These are phyloP conservation scores for Tetragonisca angustula DNA, from an alignment of 2,888 invertebrate species.

Conservation along the genomic window DNA sequence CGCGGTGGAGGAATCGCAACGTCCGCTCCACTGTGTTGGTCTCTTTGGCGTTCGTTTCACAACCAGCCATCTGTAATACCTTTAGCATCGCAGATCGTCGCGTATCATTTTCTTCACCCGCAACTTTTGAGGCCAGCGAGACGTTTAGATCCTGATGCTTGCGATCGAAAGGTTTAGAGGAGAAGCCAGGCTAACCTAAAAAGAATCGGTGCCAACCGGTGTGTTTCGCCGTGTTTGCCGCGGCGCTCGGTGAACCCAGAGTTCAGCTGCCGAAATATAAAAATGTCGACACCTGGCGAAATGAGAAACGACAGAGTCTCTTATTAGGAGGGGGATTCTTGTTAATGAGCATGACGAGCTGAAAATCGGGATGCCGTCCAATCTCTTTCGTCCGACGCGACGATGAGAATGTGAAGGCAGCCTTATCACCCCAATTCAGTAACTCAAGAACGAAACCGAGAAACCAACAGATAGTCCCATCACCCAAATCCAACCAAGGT, in stretches of 20 bases:
- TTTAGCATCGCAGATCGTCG: constrained; percentile 17
- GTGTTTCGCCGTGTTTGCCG: constrained; percentile 36
- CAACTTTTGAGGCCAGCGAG: not conserved
- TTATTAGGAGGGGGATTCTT: not conserved
- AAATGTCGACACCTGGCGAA: not conserved
- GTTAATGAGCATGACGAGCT: not conserved
- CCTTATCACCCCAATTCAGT: too few species aligned
- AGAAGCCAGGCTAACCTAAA: not conserved
- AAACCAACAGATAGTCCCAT: too few species aligned
- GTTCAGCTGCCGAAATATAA: not conserved
- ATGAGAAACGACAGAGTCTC: not conserved
- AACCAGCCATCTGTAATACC: constrained; percentile 6
- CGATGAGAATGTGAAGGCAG: too few species aligned
- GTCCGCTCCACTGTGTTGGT: not conserved
- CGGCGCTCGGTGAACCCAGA: not conserved
- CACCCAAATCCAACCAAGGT: too few species aligned
- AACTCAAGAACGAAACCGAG: too few species aligned
- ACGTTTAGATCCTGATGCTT: not conserved
- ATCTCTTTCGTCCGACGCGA: not conserved
- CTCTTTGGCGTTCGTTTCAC: constrained; percentile 35
- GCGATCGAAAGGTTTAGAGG: constrained; percentile 39
- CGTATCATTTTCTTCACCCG: constrained; percentile 14
- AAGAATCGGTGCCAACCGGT: constrained; percentile 46
- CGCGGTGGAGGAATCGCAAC: not conserved
- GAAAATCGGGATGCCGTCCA: not conserved